These are phyloP conservation scores for Entomobrya proxima DNA, from an alignment of 2,888 invertebrate species.

Conservation along the genomic window DNA sequence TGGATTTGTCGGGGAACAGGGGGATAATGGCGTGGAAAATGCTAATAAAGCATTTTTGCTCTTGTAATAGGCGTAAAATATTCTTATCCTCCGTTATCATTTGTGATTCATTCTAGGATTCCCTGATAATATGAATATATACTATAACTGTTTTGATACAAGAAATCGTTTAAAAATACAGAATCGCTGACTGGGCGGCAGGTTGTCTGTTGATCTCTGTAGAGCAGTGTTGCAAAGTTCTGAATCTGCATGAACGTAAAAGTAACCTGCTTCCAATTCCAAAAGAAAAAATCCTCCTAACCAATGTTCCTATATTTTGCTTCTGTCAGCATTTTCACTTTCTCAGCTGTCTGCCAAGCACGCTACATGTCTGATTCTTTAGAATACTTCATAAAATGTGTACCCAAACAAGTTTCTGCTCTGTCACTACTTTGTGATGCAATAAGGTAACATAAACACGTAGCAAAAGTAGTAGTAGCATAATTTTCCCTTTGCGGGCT, in stretches of 20 bases:
- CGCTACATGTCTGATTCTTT: slow-evolving; percentile 22
- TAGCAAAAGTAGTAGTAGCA: slow-evolving; percentile 10
- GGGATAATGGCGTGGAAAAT: slow-evolving; percentile 43
- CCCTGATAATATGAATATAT: background rate
- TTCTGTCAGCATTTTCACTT: slow-evolving; percentile 49
- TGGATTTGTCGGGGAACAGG: background rate
- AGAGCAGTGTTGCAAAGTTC: background rate
- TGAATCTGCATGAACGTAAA: slow-evolving; percentile 21
- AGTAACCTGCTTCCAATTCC: slow-evolving; percentile 11
- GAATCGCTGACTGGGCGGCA: background rate
- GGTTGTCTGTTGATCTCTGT: background rate
- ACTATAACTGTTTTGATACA: background rate
- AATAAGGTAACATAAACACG: slow-evolving; percentile 37
- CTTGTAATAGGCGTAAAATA: background rate
- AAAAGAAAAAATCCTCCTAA: slow-evolving; percentile 8
- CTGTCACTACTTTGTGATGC: background rate
- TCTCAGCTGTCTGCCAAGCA: slow-evolving; percentile 38
- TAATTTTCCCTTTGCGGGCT: slow-evolving; percentile 22
- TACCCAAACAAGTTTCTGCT: background rate
- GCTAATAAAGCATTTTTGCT: slow-evolving; percentile 16
- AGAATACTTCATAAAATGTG: background rate
- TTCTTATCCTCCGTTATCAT: slow-evolving; percentile 4
- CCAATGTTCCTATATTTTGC: slow-evolving; percentile 50
- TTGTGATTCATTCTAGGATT: slow-evolving; percentile 24
- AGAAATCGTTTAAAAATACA: background rate